Base-by-base conservation (phyloP, 2,888 invertebrate genomes). In the Oligia latruncula region DNA sequence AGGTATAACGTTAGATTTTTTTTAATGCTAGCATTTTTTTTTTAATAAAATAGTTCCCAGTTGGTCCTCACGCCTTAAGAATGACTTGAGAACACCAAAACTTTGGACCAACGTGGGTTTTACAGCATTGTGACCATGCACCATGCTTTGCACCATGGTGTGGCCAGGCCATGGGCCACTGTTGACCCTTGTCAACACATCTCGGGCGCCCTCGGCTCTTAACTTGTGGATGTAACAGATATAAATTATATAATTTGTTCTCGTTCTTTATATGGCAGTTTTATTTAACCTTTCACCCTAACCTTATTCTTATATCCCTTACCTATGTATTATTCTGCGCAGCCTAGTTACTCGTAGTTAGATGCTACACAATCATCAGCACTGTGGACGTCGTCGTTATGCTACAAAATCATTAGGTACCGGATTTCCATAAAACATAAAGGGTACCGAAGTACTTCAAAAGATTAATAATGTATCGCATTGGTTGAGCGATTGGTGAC, bases 201-300 rank as follows among this genome's bases (percentile, higher is more conserved):
- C 92, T 91, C 91, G 90, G 84, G 83, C 89, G 89, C 87, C 88
- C 81, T 85, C 82, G 88, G 62, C 89, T 90, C 89, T 91, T 90
- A 89, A 90, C 86, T 94, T 94, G 93, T 95, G 92, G 90, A 94
- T 95, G 94, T 95, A 94, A 93, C 94, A 93, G 92, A 95, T 93
- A 94, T 92, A 90, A 91, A 93, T 91, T 95, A 95, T 95, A 96
- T 95, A 92, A 95, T 96, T 95, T 95, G 95, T 96, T 96, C 95
- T 96, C 91, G 96, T 96, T 96, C 95, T 95, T 90, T 93, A 94
- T 13, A 29, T 55, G 17, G 29, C 13, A 17, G 81, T 86, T 86
- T 86, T 60, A 86, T 86, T 86, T 86, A 0, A 20, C 13, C 23
- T n/a, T 46, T 15, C 29, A 15, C 8, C 29, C 62, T 65, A 49